Percentiles rank a stretch among this genome's conserved stretches.
Conservation (phyloP, 2,797 vertebrate genomes). For the Kryptolebias ocellatus region DNA sequence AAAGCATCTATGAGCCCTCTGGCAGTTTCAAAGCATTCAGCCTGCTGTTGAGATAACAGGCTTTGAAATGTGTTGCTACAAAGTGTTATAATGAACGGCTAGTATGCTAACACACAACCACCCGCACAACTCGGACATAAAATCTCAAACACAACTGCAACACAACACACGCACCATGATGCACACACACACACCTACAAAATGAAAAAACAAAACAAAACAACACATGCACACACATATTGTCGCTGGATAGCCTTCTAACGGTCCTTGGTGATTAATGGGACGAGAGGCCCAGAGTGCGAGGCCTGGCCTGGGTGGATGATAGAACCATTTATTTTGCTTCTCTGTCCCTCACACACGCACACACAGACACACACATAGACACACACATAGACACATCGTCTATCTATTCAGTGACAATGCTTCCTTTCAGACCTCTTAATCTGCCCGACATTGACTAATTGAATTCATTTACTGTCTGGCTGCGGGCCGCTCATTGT, state of each 20-base stretch:
- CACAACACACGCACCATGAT: slow-evolving; percentile 4
- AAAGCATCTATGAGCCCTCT: slow-evolving; percentile 57
- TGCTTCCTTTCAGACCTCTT: slow-evolving; percentile 69
- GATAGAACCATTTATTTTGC: slow-evolving; percentile 64
- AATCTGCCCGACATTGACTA: slow-evolving; percentile 67
- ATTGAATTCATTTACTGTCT: slow-evolving; percentile 73
- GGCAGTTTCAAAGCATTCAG: slow-evolving; percentile 53
- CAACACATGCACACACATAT: slow-evolving; percentile 2
- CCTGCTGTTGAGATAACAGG: slow-evolving; percentile 57
- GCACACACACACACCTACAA: slow-evolving; percentile 6
- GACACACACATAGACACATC: slow-evolving; percentile 16
- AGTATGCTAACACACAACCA: slow-evolving; percentile 42
- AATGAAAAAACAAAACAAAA: background rate
- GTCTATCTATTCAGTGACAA: slow-evolving; percentile 59
- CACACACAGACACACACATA: slow-evolving; percentile 26
- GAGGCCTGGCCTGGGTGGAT: slow-evolving; percentile 43
- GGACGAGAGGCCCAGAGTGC: slow-evolving; percentile 34
- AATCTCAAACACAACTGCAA: background rate
- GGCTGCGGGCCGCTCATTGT: slow-evolving; percentile 50
- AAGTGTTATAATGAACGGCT: slow-evolving; percentile 57
- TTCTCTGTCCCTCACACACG: slow-evolving; percentile 20
- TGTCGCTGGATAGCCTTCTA: slow-evolving; percentile 5
- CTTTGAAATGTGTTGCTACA: slow-evolving; percentile 47
- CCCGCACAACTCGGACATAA: background rate
- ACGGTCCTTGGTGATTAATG: slow-evolving; percentile 55